A percentile compares a stretch with the other conserved stretches of the same genome.
These are phyloP conservation scores for Ochropleura leucogaster DNA, from an alignment of 2,888 invertebrate genomes.

Conservation along the genomic window DNA sequence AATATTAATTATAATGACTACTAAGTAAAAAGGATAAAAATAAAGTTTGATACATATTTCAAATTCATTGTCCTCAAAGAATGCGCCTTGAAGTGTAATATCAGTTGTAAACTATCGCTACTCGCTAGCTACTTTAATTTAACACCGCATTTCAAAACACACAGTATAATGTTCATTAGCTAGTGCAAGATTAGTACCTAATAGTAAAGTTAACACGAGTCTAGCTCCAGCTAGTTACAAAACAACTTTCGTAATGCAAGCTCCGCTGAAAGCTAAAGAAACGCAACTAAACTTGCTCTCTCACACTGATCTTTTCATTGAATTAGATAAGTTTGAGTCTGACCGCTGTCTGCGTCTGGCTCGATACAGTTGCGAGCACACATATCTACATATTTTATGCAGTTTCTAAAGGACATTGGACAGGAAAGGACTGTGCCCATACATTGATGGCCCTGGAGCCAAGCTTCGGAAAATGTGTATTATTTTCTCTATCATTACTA, in stretches of 20 bases:
- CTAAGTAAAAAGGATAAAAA: no score
- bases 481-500: no score
- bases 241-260: constrained; percentile 17
- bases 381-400: background rate
- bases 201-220: constrained; percentile 5
- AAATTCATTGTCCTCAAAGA: background rate
- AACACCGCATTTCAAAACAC: background rate
- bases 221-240: background rate
- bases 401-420: background rate
- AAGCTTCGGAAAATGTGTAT: no score
- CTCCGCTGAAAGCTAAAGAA: constrained; percentile 23
- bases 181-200: background rate
- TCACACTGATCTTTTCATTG: constrained; percentile 40
- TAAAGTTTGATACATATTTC: background rate
- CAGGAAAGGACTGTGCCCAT: no score
- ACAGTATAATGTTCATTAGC: background rate
- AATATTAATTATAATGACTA: no score
- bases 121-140: background rate
- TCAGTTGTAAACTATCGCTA: background rate
- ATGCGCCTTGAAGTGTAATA: background rate
- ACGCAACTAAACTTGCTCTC: constrained; percentile 24
- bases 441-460: no score
- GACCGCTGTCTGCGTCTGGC: constrained; percentile 22
- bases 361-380: background rate
- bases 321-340: constrained; percentile 44